Evolutionary conservation across 2,113 vertebrate species (phyloP).

Genomic region (Megaptera novaeangliae): DNA sequence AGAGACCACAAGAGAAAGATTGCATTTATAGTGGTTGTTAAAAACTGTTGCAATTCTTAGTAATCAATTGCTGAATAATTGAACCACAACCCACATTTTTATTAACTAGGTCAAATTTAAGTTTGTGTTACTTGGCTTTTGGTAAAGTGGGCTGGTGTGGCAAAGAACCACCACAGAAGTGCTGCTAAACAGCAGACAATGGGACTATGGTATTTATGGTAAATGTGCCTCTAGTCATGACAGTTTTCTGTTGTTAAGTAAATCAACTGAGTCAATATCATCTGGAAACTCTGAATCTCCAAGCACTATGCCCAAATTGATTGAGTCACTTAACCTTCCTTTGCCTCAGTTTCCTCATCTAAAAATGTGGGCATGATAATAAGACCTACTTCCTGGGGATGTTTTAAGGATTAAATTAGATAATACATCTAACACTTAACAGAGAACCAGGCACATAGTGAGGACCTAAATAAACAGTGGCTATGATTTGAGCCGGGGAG

Average conservation of each 20-base stretch:
- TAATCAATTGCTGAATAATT: conserved; percentile 69
- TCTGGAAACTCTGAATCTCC: background rate
- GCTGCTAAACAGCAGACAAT: background rate
- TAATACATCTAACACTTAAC: background rate
- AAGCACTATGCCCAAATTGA: background rate
- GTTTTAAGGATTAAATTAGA: background rate
- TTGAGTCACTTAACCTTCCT: background rate
- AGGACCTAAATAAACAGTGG: background rate
- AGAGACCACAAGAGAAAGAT: conserved; percentile 62
- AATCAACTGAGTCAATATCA: background rate
- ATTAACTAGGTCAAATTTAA: conserved; percentile 79
- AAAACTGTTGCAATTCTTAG: conserved; percentile 68
- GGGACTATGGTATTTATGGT: background rate
- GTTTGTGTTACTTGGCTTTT: conserved; percentile 34
- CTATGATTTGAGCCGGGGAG: background rate
- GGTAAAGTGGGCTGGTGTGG: conserved; percentile 37
- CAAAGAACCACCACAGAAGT: background rate
- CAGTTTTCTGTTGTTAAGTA: background rate
- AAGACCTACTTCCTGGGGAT: background rate
- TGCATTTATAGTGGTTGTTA: conserved; percentile 62
- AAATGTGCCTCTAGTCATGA: background rate
- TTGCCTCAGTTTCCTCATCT: background rate
- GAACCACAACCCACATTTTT: conserved; percentile 72
- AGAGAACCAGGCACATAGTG: background rate
- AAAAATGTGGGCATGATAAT: background rate